Base-by-base conservation (phyloP, 2,888 invertebrate genomes). In the Blastobasis lacticolella region DNA sequence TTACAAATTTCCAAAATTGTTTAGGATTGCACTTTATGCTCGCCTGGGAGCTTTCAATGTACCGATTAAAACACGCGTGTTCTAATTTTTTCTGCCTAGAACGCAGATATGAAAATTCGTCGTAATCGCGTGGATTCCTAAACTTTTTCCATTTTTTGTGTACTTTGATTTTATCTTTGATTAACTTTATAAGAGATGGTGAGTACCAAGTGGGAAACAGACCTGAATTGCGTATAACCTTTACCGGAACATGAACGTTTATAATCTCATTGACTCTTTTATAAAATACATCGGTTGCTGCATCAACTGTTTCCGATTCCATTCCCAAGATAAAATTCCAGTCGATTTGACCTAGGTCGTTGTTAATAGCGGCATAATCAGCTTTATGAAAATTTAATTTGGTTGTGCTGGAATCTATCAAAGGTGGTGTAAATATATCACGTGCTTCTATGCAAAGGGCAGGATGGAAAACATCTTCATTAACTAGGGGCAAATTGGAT, bases 151-250 rank as follows among this genome's bases (percentile, higher is more conserved):
- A 57, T 4, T 47, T 8, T n/a, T 7, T 38, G 40, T 56, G 54
- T 38, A 40, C 8, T 38, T 49, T 58, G 45, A 10, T 10, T 42
- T 54, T 58, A 45, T 56, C 53, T 48, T 53, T 53, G 23, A 55
- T 56, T 37, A 54, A 7, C n/a, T 48, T 53, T 0, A 55, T 54
- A 10, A 57, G 45, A 7, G 54, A 8, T 23, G 46, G 43, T 38
- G 10, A 51, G 42, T 52, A 57, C 55, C 54, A 57, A n/a, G 48
- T 38, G 6, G 54, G 55, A 44, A 54, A 55, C 7, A 41, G 23
- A 45, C 37, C 4, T 6, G 10, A 10, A 40, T n/a, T 7, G 7
- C 6, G 10, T 4, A 38, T 9, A 38, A 9, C 2, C 1, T 37
- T 10, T 36, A 10, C 6, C 6, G 45, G 46, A 10, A 50, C 46